Percentiles rank a stretch among this genome's conserved stretches.
phyloP scores from a whole-genome alignment of 92 coral and sea anemone species.

The Actinernus sp. region DNA sequence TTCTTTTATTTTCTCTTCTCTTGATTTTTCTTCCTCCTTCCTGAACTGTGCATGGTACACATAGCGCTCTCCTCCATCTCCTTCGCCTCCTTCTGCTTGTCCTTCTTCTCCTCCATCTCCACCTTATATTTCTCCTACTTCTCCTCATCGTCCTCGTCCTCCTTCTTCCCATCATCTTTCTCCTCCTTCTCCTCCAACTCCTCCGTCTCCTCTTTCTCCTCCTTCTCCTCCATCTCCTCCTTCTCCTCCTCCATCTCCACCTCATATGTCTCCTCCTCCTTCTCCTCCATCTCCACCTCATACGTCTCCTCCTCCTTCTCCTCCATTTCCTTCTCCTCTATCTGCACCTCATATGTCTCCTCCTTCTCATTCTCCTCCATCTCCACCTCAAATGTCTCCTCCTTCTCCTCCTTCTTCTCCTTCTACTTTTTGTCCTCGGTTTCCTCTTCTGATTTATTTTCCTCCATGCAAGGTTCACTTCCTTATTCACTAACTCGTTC shows the following conservation, averaged over 20 bases:
- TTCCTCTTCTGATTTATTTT: background rate
- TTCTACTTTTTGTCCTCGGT: background rate
- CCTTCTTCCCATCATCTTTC: background rate
- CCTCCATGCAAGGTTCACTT: background rate
- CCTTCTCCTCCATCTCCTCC: conserved; percentile 6
- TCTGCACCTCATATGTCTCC: conserved; percentile 1
- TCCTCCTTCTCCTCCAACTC: background rate
- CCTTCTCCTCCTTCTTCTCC: background rate
- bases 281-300: background rate
- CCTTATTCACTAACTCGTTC: background rate
- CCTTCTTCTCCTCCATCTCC: no score
- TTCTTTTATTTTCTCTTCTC: no score
- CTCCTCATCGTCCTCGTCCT: no score
- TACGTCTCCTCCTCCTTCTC: background rate
- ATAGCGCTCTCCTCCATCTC: no score
- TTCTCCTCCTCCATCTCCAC: background rate
- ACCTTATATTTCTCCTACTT: no score
- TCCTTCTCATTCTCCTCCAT: background rate
- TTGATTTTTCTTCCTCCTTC: no score
- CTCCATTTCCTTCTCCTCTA: background rate
- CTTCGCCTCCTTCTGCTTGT: no score
- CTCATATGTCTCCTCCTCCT: background rate
- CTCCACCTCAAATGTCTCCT: background rate
- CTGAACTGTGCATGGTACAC: no score
- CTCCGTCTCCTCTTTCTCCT: background rate